Base-by-base conservation (phyloP, 2,888 invertebrate genomes). In the Bimastos eiseni region DNA sequence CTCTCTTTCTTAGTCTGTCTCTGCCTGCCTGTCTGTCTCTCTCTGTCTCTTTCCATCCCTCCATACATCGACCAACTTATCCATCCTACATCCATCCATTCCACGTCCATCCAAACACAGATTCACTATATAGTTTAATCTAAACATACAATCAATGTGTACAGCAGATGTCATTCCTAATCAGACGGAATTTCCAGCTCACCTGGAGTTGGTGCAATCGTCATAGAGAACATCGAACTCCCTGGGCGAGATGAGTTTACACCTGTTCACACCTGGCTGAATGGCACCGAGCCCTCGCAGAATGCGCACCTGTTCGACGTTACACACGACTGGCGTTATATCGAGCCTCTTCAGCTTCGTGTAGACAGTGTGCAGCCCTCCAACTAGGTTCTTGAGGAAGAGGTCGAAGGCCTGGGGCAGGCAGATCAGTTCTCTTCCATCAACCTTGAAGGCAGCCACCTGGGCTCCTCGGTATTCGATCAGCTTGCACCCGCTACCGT, bases 121-220 rank as follows among this genome's bases (percentile, higher is more conserved):
- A 24, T 49, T 11, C 44, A 19, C 15, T 19, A 44, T 19, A 13
- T 19, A 44, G 19, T 44, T 15, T 0, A 49, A 49, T 41, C 8
- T 17, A 41, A 13, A 41, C 41, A 41, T 41, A 11, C 41, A 41
- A 5, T n/a, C n/a, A n/a, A n/a, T n/a, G n/a, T n/a, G n/a, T n/a
- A n/a, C n/a, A n/a, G n/a, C n/a, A n/a, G 21, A 24, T 49, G 49
- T 49, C 3, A 49, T 36, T 86, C 86, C 30, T 34, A 36, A 86
- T 33, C 86, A 37, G 86, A 70, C 17, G 8, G 70, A 70, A n/a
- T 70, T 70, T n/a, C 70, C 37, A 15, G 15, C 86, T 97, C 97
- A 99, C 99, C 99, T 99, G 97, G 99, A 99, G 94, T 98, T 99
- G 94, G 99, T 99, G 97, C 99, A 99, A 97, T 99, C 99, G 96